A percentile compares a stretch with the other conserved stretches of the same genome.
Evolutionary conservation across 1,140 invertebrate genomes (phyloP).

Genomic region (Polypedilum vanderplanki): DNA sequence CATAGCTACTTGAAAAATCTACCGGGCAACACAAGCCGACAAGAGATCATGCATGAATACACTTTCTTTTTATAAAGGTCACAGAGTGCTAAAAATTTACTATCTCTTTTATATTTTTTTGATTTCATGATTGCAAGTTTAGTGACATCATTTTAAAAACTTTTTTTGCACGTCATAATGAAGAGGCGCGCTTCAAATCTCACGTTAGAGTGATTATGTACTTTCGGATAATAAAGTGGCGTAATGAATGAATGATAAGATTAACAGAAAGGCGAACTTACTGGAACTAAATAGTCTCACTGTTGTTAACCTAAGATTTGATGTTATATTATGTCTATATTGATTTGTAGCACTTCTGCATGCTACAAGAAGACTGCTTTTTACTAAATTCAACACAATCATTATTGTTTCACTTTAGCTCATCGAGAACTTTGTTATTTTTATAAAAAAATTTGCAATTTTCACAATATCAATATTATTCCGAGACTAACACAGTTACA

Average conservation of each 20-base stretch:
- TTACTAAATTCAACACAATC: slow-evolving; percentile 8
- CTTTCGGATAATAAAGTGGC: background rate
- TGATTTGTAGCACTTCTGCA: background rate
- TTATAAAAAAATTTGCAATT: too few species aligned
- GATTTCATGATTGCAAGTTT: background rate
- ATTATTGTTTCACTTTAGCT: background rate
- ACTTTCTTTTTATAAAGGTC: too few species aligned
- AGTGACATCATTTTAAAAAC: background rate
- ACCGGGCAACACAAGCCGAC: too few species aligned
- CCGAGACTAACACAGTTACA: too few species aligned
- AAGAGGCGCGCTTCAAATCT: background rate
- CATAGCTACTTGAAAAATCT: too few species aligned
- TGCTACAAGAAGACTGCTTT: background rate
- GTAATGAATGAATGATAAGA: background rate
- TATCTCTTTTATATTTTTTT: too few species aligned
- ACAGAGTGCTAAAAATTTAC: too few species aligned
- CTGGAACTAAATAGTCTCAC: background rate
- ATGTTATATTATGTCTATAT: background rate
- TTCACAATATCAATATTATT: too few species aligned
- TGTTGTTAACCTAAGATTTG: slow-evolving; percentile 22
- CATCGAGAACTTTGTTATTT: too few species aligned
- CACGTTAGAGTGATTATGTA: background rate
- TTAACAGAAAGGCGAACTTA: background rate
- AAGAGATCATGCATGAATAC: too few species aligned
- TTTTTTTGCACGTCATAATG: background rate